Base-by-base conservation (phyloP, 2,113 vertebrate species). In the Podiceps cristatus region DNA sequence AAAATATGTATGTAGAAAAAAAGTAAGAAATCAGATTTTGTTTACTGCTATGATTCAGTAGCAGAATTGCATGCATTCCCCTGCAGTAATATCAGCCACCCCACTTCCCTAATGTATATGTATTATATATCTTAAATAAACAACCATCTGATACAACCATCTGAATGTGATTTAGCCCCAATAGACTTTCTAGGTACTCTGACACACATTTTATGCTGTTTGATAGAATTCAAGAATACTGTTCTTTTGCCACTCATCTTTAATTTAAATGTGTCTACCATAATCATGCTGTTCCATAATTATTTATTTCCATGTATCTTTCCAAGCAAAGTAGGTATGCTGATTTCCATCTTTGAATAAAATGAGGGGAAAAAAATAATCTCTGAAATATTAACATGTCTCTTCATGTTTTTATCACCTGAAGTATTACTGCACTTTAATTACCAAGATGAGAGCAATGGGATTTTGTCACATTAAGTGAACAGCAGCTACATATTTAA, bases 111-210 rank as follows among this genome's bases (percentile, higher is more conserved):
- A 81, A 95, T 96, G 71, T 52, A 96, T 98, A 93, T 97, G 86
- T 35, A 97, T 98, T 96, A 96, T 92, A 64, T 63, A 94, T 94
- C 92, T 56, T 87, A 98, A 98, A 93, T 93, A 98, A 98, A 95
- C 82, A 96, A 88, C 83, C 76, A 93, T 95, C 95, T 97, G 77
- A 93, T 95, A 62, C 86, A 94, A 75, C 88, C 75, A 83, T 96
- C 83, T 98, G 93, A 97, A 96, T 96, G 73, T 90, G 79, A 72
- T 96, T 96, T 80, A 93, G 69, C 47, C 88, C 80, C 75, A 90
- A 7, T 19, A 95, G 93, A 76, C 75, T 92, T 92, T 89, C 95
- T 58, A 59, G 92, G 79, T 79, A 95, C 42, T 78, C 82, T 92
- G 35, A 64, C 45, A 82, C 33, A 71, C 55, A 95, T 68, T 96